phyloP scores from a whole-genome alignment of 30 jellyfish, hydroid and myxozoan species.

The Cassiopea xamachana region DNA sequence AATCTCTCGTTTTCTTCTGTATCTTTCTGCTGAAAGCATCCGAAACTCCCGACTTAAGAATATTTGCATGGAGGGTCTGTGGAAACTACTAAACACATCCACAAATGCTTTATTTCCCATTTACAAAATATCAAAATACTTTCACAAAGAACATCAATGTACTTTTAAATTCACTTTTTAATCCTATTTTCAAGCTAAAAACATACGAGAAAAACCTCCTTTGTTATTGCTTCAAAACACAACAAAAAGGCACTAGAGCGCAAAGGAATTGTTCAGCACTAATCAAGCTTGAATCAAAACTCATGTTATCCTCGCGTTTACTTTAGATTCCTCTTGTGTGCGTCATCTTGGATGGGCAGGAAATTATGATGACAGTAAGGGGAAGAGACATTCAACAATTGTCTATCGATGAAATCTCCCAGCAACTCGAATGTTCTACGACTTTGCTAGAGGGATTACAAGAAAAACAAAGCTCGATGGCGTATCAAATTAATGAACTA shows the following conservation, averaged over 20 bases:
- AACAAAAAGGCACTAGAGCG: background rate
- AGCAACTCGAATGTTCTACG: background rate
- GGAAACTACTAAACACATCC: too few species aligned
- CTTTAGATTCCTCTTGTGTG: background rate
- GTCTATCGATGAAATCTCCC: background rate
- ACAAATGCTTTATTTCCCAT: too few species aligned
- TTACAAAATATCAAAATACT: too few species aligned
- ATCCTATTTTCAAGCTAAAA: too few species aligned
- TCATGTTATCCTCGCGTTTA: background rate
- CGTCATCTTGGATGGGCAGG: background rate
- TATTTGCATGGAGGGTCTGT: too few species aligned
- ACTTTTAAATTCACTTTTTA: too few species aligned
- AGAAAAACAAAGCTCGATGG: background rate
- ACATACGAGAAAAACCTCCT: too few species aligned
- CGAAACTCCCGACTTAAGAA: too few species aligned
- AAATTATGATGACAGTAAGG: background rate
- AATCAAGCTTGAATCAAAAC: slow-evolving; percentile 6
- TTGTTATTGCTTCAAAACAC: too few species aligned
- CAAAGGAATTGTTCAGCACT: background rate
- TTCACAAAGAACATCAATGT: too few species aligned
- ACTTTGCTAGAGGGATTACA: background rate
- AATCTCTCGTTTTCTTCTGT: too few species aligned
- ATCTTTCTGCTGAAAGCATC: too few species aligned
- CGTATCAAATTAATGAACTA: background rate
- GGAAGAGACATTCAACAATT: background rate